Base-by-base conservation (phyloP, 2,113 vertebrate genomes). In the Marmota flaviventris region DNA sequence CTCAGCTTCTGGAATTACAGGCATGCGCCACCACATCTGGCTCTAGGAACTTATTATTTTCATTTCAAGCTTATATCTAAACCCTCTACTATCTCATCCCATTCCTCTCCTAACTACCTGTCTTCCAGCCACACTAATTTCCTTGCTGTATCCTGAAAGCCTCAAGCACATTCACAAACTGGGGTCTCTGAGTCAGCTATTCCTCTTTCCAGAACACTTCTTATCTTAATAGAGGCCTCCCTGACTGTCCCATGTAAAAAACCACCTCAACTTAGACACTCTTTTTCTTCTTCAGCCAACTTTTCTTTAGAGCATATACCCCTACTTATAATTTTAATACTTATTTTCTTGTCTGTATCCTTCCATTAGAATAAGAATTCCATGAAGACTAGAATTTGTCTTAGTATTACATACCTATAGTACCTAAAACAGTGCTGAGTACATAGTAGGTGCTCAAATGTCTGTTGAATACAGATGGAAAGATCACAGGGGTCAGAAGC, bases 391-490 rank as follows among this genome's bases (percentile, higher is more conserved):
- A 27, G 70, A 11, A 89, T 92, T 92, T 92, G 61, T 85, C 51
- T 79, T 89, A 27, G 27, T 82, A 37, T 12, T 83, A 0, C 7
- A 58, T 63, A 69, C 56, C 6, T 75, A 72, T 81, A 84, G 76
- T 88, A 88, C 10, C 70, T 81, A 84, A 51, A 86, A 77, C 37
- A 84, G 77, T 96, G 61, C 18, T 72, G 82, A 58, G n/a, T 32
- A 90, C 24, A 86, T 2, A 61, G 69, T 39, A 77, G 48, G 79
- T 91, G 18, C 24, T 78, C 65, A 72, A 42, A 82, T 39, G 29
- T 85, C 73, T 67, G 32, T 8, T 94, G 20, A 89, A 65, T 88
- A 58, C 95, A 72, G 83, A 82, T 72, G 73, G 32, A 89, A 93
- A 88, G 61, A 92, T 82, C 45, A 76, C 18, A 4, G 17, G n/a